These are phyloP conservation scores for Spinus pinus DNA, from an alignment of 2,797 vertebrate species.

Conservation along the genomic window DNA sequence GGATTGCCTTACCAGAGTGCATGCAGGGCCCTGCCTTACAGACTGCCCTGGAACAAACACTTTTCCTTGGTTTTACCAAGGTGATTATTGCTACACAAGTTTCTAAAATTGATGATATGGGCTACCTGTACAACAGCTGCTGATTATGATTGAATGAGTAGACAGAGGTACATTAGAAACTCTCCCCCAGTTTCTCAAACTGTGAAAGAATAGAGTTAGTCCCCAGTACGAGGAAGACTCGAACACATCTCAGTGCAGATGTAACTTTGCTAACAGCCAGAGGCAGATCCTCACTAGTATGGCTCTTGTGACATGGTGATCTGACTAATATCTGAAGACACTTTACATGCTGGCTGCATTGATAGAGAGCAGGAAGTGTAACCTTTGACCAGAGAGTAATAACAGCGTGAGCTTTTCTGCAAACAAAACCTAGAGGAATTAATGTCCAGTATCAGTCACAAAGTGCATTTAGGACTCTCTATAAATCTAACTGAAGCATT, in stretches of 20 bases:
- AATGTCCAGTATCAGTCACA: conserved; percentile 66
- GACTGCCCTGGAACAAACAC: not conserved
- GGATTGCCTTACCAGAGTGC: not conserved
- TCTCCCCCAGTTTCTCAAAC: not conserved
- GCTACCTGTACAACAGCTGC: not conserved
- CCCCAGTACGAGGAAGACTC: accelerated
- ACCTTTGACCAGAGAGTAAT: conserved; percentile 75
- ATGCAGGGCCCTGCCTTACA: not conserved
- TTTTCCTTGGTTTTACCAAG: not conserved
- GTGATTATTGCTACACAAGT: not conserved
- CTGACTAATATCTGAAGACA: conserved; percentile 72
- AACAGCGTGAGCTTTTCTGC: conserved; percentile 62
- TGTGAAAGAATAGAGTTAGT: not conserved
- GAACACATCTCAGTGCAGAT: not conserved
- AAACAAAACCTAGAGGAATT: conserved; percentile 67
- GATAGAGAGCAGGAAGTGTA: conserved; percentile 74
- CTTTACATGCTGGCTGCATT: conserved; percentile 34
- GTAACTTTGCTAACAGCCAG: conserved; percentile 32
- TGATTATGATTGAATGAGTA: not conserved
- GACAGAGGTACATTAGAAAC: not conserved
- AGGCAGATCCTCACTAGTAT: conserved; percentile 4
- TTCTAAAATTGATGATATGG: not conserved
- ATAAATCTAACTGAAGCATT: conserved; percentile 73
- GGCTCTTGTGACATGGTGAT: conserved; percentile 51
- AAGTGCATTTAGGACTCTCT: conserved; percentile 64